These are phyloP conservation scores for Rhyacichthys aspro DNA, from an alignment of 2,797 vertebrate genomes.

Conservation along the genomic window DNA sequence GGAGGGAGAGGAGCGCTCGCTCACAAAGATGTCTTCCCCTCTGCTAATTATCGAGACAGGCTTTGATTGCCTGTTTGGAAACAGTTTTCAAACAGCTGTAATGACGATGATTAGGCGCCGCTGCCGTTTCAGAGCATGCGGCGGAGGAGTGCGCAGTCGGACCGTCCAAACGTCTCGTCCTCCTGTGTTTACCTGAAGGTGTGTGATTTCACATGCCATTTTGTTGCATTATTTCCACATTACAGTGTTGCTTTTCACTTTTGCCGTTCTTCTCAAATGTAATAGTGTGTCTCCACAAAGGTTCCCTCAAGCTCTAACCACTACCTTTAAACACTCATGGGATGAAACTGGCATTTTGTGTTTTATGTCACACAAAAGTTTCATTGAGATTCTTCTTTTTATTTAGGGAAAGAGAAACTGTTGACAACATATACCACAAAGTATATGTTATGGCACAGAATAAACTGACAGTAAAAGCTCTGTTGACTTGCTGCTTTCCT, in stretches of 20 bases:
- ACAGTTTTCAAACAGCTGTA: slow-evolving; percentile 81
- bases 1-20: slow-evolving; percentile 64
- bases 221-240: slow-evolving; percentile 40
- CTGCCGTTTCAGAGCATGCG: slow-evolving; percentile 60
- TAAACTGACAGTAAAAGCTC: too few species aligned
- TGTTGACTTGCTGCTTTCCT: too few species aligned
- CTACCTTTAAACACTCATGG: slow-evolving; percentile 42
- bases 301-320: slow-evolving; percentile 30
- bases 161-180: slow-evolving; percentile 48
- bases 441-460: too few species aligned
- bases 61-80: slow-evolving; percentile 87
- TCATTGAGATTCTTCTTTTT: background rate
- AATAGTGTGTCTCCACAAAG: slow-evolving; percentile 36
- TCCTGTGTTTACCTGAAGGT: slow-evolving; percentile 47
- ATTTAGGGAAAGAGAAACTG: background rate
- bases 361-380: slow-evolving; percentile 5
- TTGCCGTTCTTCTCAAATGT: slow-evolving; percentile 15
- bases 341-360: slow-evolving; percentile 33
- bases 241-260: slow-evolving; percentile 12
- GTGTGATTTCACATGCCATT: slow-evolving; percentile 41
- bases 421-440: background rate
- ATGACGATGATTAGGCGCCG: slow-evolving; percentile 82
- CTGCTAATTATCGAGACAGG: slow-evolving; percentile 81
- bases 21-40: slow-evolving; percentile 76
- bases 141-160: slow-evolving; percentile 27